These are phyloP conservation scores for Mantis religiosa DNA, from an alignment of 2,888 invertebrate species.

Conservation along the genomic window DNA sequence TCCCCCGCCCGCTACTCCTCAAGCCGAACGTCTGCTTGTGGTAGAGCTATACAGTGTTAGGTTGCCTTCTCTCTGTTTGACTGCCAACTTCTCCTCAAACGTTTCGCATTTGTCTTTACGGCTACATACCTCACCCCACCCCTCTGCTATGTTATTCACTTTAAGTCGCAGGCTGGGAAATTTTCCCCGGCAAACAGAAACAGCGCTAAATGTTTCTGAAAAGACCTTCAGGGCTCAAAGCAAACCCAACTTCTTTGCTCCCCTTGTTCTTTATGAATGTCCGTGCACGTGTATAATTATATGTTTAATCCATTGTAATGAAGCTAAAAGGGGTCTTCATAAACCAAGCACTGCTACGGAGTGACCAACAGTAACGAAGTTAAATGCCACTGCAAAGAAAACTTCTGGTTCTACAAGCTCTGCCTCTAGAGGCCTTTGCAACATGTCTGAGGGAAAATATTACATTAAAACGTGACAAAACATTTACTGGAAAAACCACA, in stretches of 20 bases:
- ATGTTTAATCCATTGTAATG: neutral
- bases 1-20: no score
- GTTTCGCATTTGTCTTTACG: neutral
- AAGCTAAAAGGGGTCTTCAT: neutral
- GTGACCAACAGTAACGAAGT: neutral
- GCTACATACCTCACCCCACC: neutral
- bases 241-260: neutral
- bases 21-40: neutral
- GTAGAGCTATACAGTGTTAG: neutral
- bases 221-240: neutral
- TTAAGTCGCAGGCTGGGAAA: neutral
- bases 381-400: neutral
- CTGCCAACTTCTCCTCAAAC: neutral
- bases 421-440: neutral
- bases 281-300: neutral
- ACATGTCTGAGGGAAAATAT: neutral
- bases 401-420: neutral
- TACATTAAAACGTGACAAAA: no score
- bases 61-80: neutral
- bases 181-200: neutral
- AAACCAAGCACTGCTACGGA: neutral
- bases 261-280: neutral
- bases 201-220: neutral
- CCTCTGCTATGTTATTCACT: neutral
- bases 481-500: no score